Percentiles rank a stretch among this genome's conserved stretches.
Evolutionary conservation across 2,113 vertebrate species (phyloP).

Genomic region (Ramphastos sulfuratus): DNA sequence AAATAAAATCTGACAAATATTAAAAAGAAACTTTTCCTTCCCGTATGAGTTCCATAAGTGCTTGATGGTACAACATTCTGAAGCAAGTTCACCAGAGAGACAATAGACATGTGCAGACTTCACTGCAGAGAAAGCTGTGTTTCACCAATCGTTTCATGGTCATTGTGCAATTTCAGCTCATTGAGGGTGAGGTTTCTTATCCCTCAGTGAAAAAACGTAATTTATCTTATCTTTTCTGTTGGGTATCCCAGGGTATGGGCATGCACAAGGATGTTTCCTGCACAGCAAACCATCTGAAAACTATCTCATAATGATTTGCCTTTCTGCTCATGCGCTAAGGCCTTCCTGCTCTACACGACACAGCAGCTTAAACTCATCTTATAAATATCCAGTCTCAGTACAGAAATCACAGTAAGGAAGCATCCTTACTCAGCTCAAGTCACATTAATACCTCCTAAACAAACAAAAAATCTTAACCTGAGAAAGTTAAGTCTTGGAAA

Average conservation of each 20-base stretch:
- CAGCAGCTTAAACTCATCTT: background rate
- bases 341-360: background rate
- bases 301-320: background rate
- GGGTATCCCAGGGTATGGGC: background rate
- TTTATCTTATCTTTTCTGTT: background rate
- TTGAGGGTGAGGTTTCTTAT: background rate
- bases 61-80: background rate
- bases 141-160: background rate
- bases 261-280: background rate
- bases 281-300: background rate
- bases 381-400: background rate
- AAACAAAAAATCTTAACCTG: background rate
- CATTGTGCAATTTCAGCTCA: background rate
- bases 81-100: background rate
- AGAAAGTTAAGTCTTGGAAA: background rate
- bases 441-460: background rate
- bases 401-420: background rate
- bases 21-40: background rate
- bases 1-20: background rate
- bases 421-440: background rate
- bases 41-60: background rate
- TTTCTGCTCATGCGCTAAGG: accelerated
- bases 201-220: background rate
- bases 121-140: background rate
- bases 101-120: background rate